These are phyloP conservation scores for Eptesicus fuscus DNA, from an alignment of 2,113 vertebrate species.

Conservation along the genomic window DNA sequence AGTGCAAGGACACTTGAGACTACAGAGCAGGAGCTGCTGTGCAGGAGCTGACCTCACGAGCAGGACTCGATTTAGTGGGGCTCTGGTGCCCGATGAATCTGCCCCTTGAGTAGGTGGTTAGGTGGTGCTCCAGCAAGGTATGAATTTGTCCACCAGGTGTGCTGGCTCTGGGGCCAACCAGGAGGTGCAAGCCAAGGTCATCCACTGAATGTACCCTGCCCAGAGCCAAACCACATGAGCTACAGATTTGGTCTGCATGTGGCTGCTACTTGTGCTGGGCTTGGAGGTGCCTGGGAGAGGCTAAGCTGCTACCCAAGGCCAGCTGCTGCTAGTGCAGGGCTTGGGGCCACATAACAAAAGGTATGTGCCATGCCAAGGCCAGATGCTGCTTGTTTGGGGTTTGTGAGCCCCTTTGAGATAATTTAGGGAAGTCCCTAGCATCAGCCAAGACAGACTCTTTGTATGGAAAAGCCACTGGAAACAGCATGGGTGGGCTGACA, in stretches of 20 bases:
- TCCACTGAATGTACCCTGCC: background rate
- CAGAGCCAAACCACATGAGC: background rate
- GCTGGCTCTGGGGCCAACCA: background rate
- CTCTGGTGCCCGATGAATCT: background rate
- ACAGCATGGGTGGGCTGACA: background rate
- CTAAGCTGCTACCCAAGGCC: background rate
- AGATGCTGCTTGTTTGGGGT: background rate
- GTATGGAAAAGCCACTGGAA: background rate
- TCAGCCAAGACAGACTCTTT: background rate
- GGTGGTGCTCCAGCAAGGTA: background rate
- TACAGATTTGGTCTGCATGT: background rate
- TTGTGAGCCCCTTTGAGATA: background rate
- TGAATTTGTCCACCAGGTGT: background rate
- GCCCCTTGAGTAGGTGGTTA: background rate
- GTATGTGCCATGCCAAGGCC: background rate
- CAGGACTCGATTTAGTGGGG: background rate
- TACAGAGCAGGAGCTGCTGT: background rate
- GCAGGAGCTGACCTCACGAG: background rate
- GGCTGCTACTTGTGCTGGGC: background rate
- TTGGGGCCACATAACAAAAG: background rate
- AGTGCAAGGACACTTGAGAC: background rate
- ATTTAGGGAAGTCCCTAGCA: background rate
- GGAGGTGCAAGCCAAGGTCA: background rate
- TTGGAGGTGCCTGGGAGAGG: background rate
- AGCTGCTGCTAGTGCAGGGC: background rate